Evolutionary conservation across 1,140 invertebrate genomes (phyloP), one percentile per base, ranked within the genome.

Genomic region (Galendromus occidentalis): DNA sequence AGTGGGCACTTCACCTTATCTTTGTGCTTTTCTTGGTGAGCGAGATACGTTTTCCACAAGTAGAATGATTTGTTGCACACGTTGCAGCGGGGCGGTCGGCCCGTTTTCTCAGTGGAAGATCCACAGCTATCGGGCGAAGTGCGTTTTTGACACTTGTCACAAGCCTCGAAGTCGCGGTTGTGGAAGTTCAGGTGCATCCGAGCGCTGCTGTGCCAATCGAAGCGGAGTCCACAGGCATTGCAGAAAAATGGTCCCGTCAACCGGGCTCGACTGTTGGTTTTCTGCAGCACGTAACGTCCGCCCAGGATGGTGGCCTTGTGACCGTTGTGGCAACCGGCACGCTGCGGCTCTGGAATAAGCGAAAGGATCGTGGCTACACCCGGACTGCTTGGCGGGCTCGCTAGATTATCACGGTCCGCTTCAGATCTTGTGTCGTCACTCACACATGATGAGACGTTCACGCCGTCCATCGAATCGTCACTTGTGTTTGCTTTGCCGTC

Each of bases 141-240:
- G 12, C 51, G 51, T 25, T 59, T 59, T 22, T 25, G 14, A 22
- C 51, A 59, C 22, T 59, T 59, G 51, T 59, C 51, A 25, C 51
- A 59, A 1, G 51, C 51, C 51, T 59, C 51, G 22, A 29, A 59
- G 20, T 59, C 51, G 22, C 51, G 51, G 25, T 59, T 59, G 33
- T 59, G 51, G 33, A 59, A 59, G 33, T 59, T 59, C 14, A 59
- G 22, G 22, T 59, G 51, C 51, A 59, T 59, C 33, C 51, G 25
- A 25, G 51, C 51, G 22, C 51, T 59, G 51, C 51, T 59, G 22
- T 59, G 51, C 51, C 51, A 59, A 22, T 59, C 51, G 22, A 59
- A 59, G 12, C 51, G 51, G 17, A 59, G 22, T 17, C 51, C 51
- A 22, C 51, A 59, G 2, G 51, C 51, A 22, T 59, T 59, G 51